Conservation (phyloP, 2,113 vertebrate genomes). For the Coptodon bakossiorum region DNA sequence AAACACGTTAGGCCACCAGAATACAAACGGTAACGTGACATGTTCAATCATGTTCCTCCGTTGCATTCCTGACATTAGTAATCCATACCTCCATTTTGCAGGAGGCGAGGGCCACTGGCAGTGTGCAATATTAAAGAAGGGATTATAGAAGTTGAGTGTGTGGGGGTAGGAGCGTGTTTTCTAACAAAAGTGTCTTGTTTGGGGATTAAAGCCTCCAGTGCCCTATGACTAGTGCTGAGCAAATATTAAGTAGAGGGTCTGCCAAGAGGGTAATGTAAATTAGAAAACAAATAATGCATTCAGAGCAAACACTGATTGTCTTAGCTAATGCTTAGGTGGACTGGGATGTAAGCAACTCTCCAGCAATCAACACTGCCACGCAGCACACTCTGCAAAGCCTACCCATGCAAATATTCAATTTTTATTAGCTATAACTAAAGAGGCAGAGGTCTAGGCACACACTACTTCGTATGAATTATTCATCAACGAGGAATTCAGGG, state of each 20-base stretch:
- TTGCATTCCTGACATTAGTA: slow-evolving; percentile 38
- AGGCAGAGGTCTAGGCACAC: not conserved
- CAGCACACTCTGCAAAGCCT: not conserved
- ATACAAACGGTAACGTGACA: not conserved
- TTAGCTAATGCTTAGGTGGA: not conserved
- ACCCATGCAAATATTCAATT: not conserved
- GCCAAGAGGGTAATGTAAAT: not conserved
- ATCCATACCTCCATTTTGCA: slow-evolving; percentile 46
- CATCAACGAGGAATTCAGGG: not conserved
- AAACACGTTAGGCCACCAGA: slow-evolving; percentile 14
- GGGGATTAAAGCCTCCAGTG: slow-evolving; percentile 41
- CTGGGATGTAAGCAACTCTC: not conserved
- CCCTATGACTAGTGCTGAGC: not conserved
- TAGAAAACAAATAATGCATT: not conserved
- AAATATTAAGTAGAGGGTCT: not conserved
- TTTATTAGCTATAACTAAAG: not conserved
- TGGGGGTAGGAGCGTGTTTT: not conserved
- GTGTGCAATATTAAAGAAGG: slow-evolving; percentile 50
- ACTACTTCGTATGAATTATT: not conserved
- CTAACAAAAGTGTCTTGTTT: slow-evolving; percentile 41
- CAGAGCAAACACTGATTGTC: not conserved
- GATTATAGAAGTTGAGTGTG: slow-evolving; percentile 48
- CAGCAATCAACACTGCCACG: not conserved
- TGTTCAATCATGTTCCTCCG: slow-evolving; percentile 34
- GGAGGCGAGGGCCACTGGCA: slow-evolving; percentile 33